Evolutionary conservation across 1,140 invertebrate genomes (phyloP).

Genomic region (Phthorimaea operculella): DNA sequence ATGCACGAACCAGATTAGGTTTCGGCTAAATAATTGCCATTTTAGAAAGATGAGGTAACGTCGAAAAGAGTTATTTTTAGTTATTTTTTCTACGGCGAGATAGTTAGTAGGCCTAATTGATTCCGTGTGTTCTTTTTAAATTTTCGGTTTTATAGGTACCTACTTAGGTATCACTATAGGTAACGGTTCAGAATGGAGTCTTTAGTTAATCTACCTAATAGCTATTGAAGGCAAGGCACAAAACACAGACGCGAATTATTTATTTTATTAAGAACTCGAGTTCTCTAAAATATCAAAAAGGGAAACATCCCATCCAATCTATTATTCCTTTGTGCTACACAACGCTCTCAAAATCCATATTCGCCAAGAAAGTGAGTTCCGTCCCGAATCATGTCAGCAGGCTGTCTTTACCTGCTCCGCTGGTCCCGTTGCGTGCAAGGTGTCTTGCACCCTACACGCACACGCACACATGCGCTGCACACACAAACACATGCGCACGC

Average conservation of each 20-base stretch:
- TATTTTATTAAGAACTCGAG: background rate
- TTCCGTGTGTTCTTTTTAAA: too few species aligned
- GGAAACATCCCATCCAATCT: background rate
- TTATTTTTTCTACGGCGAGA: too few species aligned
- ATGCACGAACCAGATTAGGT: too few species aligned
- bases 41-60: too few species aligned
- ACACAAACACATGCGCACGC: conserved; percentile 3
- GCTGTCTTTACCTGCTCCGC: conserved; percentile 51
- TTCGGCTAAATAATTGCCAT: too few species aligned
- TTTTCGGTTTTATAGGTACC: background rate
- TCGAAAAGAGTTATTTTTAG: too few species aligned
- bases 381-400: conserved; percentile 46
- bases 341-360: conserved; percentile 32
- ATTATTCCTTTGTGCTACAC: background rate
- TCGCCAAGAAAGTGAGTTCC: conserved; percentile 41
- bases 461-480: conserved; percentile 19
- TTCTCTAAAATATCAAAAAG: background rate
- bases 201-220: too few species aligned
- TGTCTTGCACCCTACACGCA: conserved; percentile 47
- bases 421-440: conserved; percentile 58
- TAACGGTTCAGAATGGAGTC: too few species aligned
- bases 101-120: too few species aligned
- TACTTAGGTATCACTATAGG: background rate
- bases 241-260: background rate
- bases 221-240: background rate